Evolutionary conservation across 2,113 vertebrate genomes (phyloP).

Genomic region (Silurus glanis): DNA sequence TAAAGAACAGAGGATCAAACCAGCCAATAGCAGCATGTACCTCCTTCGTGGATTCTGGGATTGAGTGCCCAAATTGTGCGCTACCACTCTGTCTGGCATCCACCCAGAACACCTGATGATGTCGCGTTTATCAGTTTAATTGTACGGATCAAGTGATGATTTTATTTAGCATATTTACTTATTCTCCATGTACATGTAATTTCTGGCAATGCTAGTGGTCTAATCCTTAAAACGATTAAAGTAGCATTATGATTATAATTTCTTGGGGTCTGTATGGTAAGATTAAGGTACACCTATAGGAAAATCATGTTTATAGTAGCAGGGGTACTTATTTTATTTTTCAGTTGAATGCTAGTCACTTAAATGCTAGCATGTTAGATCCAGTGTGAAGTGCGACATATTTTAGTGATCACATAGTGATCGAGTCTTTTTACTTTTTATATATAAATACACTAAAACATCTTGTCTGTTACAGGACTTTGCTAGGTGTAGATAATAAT

Average conservation of each 20-base stretch:
- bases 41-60: neutral
- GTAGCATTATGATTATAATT: neutral
- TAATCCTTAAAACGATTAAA: too few species aligned
- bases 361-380: neutral
- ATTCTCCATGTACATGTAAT: neutral
- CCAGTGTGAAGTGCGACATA: neutral
- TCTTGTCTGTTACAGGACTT: neutral
- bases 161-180: neutral
- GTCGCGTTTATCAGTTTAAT: neutral
- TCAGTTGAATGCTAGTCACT: neutral
- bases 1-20: constrained; percentile 49
- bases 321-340: neutral
- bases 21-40: neutral
- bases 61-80: neutral
- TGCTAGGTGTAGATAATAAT: neutral
- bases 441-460: neutral
- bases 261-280: neutral
- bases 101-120: neutral
- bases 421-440: neutral
- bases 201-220: too few species aligned
- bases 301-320: neutral
- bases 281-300: neutral
- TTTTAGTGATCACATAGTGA: neutral
- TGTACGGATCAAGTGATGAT: neutral
- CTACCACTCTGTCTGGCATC: neutral